Evolutionary conservation across 2,113 vertebrate species (phyloP).

Genomic region (Saccopteryx bilineata): DNA sequence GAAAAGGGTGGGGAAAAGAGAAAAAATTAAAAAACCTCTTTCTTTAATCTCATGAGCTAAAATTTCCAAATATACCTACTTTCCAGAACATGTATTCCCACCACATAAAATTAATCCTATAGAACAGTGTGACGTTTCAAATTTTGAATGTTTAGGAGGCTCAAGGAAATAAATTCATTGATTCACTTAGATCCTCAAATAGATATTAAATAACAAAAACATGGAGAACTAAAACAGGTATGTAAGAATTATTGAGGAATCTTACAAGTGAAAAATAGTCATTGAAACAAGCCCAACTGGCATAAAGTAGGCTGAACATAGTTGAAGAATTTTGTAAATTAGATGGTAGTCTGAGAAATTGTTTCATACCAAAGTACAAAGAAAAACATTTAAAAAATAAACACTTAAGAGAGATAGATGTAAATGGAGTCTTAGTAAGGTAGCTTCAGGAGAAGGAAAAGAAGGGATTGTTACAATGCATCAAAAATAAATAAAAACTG

Average conservation of each 20-base stretch:
- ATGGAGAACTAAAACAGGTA: neutral
- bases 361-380: neutral
- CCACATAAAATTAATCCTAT: neutral
- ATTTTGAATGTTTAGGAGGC: neutral
- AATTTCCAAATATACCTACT: neutral
- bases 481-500: neutral
- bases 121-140: neutral
- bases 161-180: neutral
- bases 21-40: neutral
- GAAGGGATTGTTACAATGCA: neutral
- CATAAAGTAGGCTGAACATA: conserved; percentile 4
- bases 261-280: neutral
- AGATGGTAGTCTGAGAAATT: conserved; percentile 1
- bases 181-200: neutral
- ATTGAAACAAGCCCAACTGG: conserved; percentile 18
- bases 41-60: neutral
- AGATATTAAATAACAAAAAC: neutral
- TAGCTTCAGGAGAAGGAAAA: neutral
- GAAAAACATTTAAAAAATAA: neutral
- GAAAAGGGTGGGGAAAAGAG: neutral
- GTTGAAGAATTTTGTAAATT: conserved; percentile 12
- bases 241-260: neutral
- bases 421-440: conserved; percentile 7
- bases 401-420: neutral
- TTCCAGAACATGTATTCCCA: neutral